Base-by-base conservation (phyloP, 2,113 vertebrate species). In the Pseudopipra pipra region DNA sequence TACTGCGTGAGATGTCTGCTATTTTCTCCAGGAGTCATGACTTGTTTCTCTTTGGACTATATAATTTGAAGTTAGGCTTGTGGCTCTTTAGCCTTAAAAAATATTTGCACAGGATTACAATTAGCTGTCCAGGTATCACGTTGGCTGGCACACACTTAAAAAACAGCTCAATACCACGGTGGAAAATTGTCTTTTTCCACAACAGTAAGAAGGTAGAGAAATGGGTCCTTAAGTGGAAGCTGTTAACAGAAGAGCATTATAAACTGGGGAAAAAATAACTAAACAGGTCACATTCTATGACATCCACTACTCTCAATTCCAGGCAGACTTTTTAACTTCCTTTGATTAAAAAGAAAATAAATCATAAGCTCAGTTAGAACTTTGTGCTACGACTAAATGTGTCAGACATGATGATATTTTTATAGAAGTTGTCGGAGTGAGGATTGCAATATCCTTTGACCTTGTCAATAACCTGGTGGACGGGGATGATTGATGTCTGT, bases 381-480 rank as follows among this genome's bases (percentile, higher is more conserved):
- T 99, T 99, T 52, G 99, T 99, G 97, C 98, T 99, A 96, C 98
- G 97, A 96, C 98, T 98, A 91, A 99, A 99, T 61, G 98, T 98
- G 77, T 99, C 99, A 0, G 99, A 99, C 98, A 99, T 97, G 90
- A 99, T 99, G 95, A 99, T 99, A 94, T 99, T 99, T 98, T 99
- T 99, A 98, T 99, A 99, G 98, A 99, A 99, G 97, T 98, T 99
- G 96, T 99, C 98, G 0, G 99, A 99, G 93, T 98, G 99, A 41
- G 98, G 97, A 77, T 97, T 99, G 96, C 98, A 99, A 96, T 99
- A 99, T 87, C 98, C 99, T 90, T 99, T 99, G 89, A 99, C 99
- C 93, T 99, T 99, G 96, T 99, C 98, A 95, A 99, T 98, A 97
- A 99, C 99, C 95, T 99, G 99, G 94, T 99, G 99, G 90, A 99